Evolutionary conservation across 2,797 vertebrate genomes (phyloP), one percentile per base, ranked within the genome.

Genomic region (Smutsia temminckii): DNA sequence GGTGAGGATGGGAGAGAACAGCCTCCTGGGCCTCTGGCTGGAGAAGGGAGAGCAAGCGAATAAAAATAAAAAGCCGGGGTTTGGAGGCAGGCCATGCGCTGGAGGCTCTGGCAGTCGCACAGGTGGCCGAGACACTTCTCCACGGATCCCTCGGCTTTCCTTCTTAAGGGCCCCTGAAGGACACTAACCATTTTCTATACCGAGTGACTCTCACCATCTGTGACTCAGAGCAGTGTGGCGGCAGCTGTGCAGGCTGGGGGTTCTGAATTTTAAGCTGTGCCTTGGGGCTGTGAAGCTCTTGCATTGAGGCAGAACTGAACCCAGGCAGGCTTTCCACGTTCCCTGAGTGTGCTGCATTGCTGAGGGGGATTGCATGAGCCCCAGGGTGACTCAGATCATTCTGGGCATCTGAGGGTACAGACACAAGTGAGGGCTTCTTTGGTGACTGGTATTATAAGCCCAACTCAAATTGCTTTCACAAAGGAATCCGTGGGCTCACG

Each of bases 231-330:
- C 53, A 1, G 57, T 64, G 14, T 2, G 0, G 14, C 1, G 42
- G 69, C 71, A 40, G 64, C 64, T 6, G 63, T 32, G 77, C 11
- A 34, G 32, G 78, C 34, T 11, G 18, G 5, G 2, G n/a, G 49
- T 2, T 61, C 42, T 29, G 49, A 49, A 9, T 32, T 21, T 25
- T 3, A 21, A 64, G 12, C 27, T 0, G 0, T 4, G 8, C 13
- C 1, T 25, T 29, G 40, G 8, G 75, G 80, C 17, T 3, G 21
- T 8, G 27, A 55, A 29, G 37, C 5, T 21, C 55, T 34, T 0
- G 34, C 57, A 53, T 27, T 32, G 29, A 68, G 12, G 14, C 37
- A 37, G 32, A 23, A n/a, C n/a, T 11, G 20, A n/a, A 40, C 6
- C 4, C 1, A 9, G 13, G 2, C 9, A 69, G 25, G 7, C 4